Evolutionary conservation across 2,797 vertebrate species (phyloP).

Genomic region (Falco peregrinus): DNA sequence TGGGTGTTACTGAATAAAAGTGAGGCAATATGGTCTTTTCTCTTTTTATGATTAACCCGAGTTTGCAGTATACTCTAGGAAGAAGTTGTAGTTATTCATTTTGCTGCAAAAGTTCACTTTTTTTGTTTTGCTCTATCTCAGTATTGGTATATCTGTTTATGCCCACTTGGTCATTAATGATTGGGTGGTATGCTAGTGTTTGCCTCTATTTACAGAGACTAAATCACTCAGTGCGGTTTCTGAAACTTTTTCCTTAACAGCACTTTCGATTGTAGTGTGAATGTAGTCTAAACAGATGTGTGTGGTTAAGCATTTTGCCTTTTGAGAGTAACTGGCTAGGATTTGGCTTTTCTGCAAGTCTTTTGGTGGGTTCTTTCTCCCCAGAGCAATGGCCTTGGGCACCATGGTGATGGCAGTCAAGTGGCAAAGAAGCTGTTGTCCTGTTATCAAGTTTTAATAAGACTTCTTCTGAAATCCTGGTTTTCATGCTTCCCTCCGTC

Average conservation of each 20-base stretch:
- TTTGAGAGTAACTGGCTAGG: background rate
- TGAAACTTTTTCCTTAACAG: background rate
- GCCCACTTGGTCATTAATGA: background rate
- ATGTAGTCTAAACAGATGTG: background rate
- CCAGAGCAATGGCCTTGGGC: background rate
- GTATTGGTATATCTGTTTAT: background rate
- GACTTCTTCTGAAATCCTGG: background rate
- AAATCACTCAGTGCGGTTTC: background rate
- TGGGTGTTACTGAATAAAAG: background rate
- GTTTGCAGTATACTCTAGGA: background rate
- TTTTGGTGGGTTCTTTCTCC: background rate
- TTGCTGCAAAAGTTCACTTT: background rate
- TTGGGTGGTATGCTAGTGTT: background rate
- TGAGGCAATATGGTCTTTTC: background rate
- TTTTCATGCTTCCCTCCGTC: background rate
- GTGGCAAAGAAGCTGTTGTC: conserved; percentile 12
- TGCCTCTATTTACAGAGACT: background rate
- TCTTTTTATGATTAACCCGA: background rate
- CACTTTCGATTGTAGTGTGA: background rate
- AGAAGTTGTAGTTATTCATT: background rate
- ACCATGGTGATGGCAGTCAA: conserved; percentile 16
- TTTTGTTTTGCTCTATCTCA: background rate
- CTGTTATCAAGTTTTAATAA: background rate
- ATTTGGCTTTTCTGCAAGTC: background rate
- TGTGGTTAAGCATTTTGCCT: background rate